phyloP scores from a whole-genome alignment of 2,113 vertebrate species.

The Phyllostomus hastatus region DNA sequence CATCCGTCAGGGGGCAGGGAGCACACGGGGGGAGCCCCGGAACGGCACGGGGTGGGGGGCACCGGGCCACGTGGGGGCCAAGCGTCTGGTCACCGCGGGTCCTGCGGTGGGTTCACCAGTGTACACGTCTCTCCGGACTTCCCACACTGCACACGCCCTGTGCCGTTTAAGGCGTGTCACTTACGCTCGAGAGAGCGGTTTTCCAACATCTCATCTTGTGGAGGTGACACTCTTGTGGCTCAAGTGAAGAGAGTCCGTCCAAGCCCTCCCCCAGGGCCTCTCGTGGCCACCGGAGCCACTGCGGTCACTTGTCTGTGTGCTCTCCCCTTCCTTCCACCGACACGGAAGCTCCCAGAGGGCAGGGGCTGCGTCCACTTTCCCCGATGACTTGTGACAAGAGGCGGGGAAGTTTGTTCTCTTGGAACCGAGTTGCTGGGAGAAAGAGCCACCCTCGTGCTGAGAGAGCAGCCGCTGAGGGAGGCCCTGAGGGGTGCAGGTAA shows the following conservation, averaged over 20 bases:
- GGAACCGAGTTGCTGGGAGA: background rate
- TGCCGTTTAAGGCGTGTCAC: accelerated
- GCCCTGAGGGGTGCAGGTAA: accelerated
- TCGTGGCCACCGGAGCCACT: background rate
- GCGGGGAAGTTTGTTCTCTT: background rate
- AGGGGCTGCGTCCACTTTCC: background rate
- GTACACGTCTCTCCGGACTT: background rate
- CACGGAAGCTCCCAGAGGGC: background rate
- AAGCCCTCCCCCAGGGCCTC: accelerated
- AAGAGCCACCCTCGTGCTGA: background rate
- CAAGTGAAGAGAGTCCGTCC: background rate
- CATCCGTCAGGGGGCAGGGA: background rate
- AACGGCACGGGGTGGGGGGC: too few species aligned
- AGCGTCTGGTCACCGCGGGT: accelerated
- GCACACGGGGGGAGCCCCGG: background rate
- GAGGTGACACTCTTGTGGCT: background rate
- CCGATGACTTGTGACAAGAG: background rate
- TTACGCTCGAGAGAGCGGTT: background rate
- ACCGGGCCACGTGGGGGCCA: accelerated
- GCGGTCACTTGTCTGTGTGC: accelerated
- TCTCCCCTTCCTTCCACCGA: background rate
- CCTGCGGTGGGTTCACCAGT: accelerated
- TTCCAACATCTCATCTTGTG: background rate
- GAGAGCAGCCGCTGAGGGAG: too few species aligned
- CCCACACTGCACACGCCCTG: background rate